Evolutionary conservation across 2,888 invertebrate genomes (phyloP), one percentile per base, ranked within the genome.

Genomic region (Lepidonotus clava): DNA sequence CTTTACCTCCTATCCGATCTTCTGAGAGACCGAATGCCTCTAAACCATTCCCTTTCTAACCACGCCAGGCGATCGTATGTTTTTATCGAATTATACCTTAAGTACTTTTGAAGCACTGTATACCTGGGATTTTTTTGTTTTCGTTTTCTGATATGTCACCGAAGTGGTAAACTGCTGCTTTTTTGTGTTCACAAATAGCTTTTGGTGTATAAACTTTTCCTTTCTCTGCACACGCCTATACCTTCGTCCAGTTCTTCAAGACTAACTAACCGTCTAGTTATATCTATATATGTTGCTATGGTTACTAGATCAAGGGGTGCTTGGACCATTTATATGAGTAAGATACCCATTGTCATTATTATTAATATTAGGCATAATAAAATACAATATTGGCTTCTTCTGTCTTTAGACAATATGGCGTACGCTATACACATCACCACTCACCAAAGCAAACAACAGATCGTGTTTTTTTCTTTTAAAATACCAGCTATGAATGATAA

Each of bases 401-500:
- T 34, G 71, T 32, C 34, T 71, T 34, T 71, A 71, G 21, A 71
- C 71, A 71, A 71, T 71, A 71, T 71, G 36, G 71, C 71, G 38
- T 38, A 71, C 71, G n/a, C 71, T 71, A 8, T 71, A 71, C 71
- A 71, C 67, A 67, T 11, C 8, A 46, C 8, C 67, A 67, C 71
- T 34, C 71, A 71, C 71, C 71, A 71, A 71, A 71, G 71, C 71
- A 71, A 71, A 71, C 71, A 71, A 71, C 71, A 71, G 36, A 71
- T 38, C 66, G 32, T 66, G 28, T 66, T 46, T 46, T 46, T n/a
- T n/a, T n/a, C n/a, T n/a, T n/a, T 28, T 36, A 71, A 71, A 71
- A 71, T 71, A 71, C 71, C 71, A 71, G 36, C 71, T 24, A 61
- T 28, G 61, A 61, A 61, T 61, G 24, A n/a, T 66, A 66, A 34